Evolutionary conservation across 2,888 invertebrate genomes (phyloP), one percentile per base, ranked within the genome.

Genomic region (Sericinus montela): DNA sequence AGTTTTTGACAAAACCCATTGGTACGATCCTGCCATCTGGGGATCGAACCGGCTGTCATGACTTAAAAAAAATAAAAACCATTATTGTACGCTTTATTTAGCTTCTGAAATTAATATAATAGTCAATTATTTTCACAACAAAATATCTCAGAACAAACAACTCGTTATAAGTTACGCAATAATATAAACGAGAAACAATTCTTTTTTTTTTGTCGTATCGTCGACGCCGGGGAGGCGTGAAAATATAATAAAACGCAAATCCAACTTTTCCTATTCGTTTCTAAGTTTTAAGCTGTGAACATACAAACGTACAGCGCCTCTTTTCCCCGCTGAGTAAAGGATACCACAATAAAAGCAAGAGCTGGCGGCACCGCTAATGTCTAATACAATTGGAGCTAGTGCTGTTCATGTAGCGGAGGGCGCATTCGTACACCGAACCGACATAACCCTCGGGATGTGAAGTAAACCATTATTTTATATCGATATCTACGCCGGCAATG

Each of bases 381-480:
- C 71, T 80, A 77, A 82, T 77, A 75, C 73, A 75, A 78, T 80
- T 79, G 75, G 71, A 64, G 67, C 63, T 69, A 75, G 73, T 67
- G 71, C 69, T 73, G 71, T 65, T 70, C 73, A 71, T 69, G 64
- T 67, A 67, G 62, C 60, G 64, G 63, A 69, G 70, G 69, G 69
- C 59, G 69, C 66, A 60, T 68, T 40, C 32, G 60, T 59, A 63
- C 46, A 16, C 34, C 44, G 41, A 36, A 36, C 54, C 36, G 36
- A 54, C 52, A 37, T 50, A 40, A 35, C 49, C 35, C 34, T 59
- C 65, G 57, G 35, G 59, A 52, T 49, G 63, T 50, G 14, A 6
- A 29, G n/a, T 11, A 38, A 11, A 16, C 5, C 4, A 1, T 19
- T 15, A 4, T 9, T n/a, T 35, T 29, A 13, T 46, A 34, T 60